These are phyloP conservation scores for Bufo gargarizans DNA, from an alignment of 2,113 vertebrate genomes.

Conservation along the genomic window DNA sequence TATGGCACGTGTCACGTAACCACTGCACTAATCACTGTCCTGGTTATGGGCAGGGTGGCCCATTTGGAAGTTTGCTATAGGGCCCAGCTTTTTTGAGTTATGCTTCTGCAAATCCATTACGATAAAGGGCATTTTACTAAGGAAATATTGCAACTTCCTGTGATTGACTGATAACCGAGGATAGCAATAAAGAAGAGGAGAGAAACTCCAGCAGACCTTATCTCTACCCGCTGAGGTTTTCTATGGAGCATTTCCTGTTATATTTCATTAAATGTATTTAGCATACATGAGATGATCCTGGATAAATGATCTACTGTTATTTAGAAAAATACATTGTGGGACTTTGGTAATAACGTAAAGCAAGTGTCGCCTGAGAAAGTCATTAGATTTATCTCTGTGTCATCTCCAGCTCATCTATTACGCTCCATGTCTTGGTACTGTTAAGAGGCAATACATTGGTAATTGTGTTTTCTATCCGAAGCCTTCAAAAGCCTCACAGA, in stretches of 20 bases:
- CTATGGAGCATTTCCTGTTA: background rate
- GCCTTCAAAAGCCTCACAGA: conserved; percentile 43
- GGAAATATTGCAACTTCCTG: background rate
- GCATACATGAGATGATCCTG: conserved; percentile 31
- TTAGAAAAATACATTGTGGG: conserved; percentile 40
- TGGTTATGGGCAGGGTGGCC: too few species aligned
- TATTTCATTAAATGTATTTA: conserved; percentile 33
- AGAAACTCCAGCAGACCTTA: background rate
- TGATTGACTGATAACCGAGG: background rate
- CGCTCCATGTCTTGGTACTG: conserved; percentile 30
- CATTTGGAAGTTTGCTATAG: too few species aligned
- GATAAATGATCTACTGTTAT: conserved; percentile 31
- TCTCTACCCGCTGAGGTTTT: background rate
- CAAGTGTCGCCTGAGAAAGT: conserved; percentile 46
- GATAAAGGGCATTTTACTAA: background rate
- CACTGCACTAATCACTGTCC: too few species aligned
- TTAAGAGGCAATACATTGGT: conserved; percentile 47
- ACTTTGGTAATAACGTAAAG: conserved; percentile 42
- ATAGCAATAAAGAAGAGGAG: background rate
- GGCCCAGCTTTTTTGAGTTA: too few species aligned
- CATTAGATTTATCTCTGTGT: conserved; percentile 47
- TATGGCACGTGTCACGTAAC: too few species aligned
- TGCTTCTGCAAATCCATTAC: background rate
- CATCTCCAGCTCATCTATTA: conserved; percentile 38
- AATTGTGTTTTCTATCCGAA: conserved; percentile 51